A percentile compares a stretch with the other conserved stretches of the same genome.
These are phyloP conservation scores for Euleptes europaea DNA, from an alignment of 2,113 vertebrate species.

Conservation along the genomic window DNA sequence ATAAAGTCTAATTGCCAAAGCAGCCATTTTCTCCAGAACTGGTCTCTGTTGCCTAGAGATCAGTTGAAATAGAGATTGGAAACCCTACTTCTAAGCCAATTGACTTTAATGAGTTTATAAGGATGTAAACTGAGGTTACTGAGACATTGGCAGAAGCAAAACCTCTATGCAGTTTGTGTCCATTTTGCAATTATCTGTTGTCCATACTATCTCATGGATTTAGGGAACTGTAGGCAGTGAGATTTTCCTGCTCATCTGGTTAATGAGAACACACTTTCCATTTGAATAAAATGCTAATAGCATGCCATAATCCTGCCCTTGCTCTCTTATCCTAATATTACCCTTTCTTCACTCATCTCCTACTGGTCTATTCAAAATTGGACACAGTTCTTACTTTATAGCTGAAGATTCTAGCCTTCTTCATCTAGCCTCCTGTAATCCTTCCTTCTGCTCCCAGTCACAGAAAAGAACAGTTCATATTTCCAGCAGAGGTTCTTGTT, in stretches of 20 bases:
- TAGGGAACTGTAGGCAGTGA: background rate
- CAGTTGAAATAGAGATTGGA: too few species aligned
- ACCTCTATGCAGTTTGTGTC: background rate
- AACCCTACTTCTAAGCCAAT: too few species aligned
- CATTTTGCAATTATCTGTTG: background rate
- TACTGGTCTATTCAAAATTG: background rate
- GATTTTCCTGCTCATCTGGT: background rate
- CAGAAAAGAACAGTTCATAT: background rate
- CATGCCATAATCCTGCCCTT: background rate
- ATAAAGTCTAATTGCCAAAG: too few species aligned
- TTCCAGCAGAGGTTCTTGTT: background rate
- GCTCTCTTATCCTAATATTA: background rate
- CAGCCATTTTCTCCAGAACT: too few species aligned
- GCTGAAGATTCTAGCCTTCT: background rate
- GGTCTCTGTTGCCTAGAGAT: too few species aligned
- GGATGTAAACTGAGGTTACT: too few species aligned
- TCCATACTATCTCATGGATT: background rate
- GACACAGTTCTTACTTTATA: background rate
- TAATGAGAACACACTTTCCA: background rate
- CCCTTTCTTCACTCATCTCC: background rate
- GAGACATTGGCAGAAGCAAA: background rate
- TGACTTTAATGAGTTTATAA: too few species aligned
- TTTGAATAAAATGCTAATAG: background rate
- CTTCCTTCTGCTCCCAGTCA: background rate
- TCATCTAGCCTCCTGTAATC: background rate